Conservation (phyloP, 37 sponge, comb jelly and placozoan genomes). For the Oopsacas minuta region DNA sequence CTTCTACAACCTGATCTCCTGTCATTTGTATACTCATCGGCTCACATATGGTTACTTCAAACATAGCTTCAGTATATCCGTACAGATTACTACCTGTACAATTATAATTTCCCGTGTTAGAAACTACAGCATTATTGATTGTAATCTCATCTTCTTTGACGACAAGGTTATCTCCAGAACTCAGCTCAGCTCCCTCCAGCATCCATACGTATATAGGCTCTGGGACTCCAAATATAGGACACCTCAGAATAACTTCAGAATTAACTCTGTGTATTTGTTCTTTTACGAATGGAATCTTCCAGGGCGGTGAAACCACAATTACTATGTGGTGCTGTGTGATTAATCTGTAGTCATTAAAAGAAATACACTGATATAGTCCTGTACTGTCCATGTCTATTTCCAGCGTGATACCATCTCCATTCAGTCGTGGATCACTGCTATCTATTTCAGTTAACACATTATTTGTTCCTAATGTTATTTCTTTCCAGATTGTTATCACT, state of each 20-base stretch:
- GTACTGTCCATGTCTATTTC: neutral
- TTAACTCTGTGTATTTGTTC: neutral
- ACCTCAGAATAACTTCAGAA: neutral
- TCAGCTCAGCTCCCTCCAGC: neutral
- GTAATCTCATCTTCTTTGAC: neutral
- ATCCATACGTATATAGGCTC: neutral
- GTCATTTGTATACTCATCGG: neutral
- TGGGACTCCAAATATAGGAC: neutral
- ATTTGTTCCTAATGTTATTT: neutral
- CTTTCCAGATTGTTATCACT: neutral
- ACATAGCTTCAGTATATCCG: neutral
- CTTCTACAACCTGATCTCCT: neutral
- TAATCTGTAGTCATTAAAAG: neutral
- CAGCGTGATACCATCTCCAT: neutral
- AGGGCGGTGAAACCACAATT: neutral
- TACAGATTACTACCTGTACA: neutral
- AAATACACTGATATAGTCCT: neutral
- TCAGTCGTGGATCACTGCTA: neutral
- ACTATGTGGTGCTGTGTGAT: neutral
- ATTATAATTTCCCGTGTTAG: neutral
- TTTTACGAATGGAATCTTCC: neutral
- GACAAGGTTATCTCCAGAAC: neutral
- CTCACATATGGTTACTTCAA: constrained; percentile 3
- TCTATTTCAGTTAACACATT: neutral
- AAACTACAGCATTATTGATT: neutral